A percentile compares a stretch with the other conserved stretches of the same genome.
Conservation (phyloP, 2,113 vertebrate species). For the Microtus oregoni region DNA sequence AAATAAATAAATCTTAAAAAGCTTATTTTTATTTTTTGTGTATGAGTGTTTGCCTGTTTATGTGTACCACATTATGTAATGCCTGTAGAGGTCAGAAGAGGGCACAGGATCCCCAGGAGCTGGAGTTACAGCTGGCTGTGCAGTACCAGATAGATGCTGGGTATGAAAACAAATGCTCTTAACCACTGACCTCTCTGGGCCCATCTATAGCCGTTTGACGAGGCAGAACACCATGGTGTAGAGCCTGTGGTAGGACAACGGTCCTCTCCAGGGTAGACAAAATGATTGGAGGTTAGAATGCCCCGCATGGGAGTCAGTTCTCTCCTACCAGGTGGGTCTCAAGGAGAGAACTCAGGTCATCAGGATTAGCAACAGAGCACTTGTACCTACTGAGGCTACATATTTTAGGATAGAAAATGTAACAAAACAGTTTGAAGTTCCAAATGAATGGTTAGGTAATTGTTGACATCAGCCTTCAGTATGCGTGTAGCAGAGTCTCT, state of each 20-base stretch:
- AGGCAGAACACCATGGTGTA: background rate
- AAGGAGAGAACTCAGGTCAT: background rate
- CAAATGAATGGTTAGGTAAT: background rate
- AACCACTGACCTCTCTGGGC: background rate
- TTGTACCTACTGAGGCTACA: background rate
- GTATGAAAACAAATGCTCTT: background rate
- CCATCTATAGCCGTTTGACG: background rate
- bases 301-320: background rate
- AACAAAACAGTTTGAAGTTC: too few species aligned
- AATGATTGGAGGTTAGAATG: background rate
- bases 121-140: background rate
- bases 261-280: background rate
- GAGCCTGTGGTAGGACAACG: background rate
- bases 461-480: background rate
- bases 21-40: background rate
- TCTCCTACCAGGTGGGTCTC: background rate
- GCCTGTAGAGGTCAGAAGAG: background rate
- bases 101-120: background rate
- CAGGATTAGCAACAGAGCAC: background rate
- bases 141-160: background rate
- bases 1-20: too few species aligned
- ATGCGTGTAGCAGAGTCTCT: background rate
- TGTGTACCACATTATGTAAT: background rate
- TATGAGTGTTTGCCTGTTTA: background rate
- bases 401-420: background rate